A percentile compares a stretch with the other conserved stretches of the same genome.
Conservation (phyloP, 2,888 invertebrate species). For the Rotaria macrura region DNA sequence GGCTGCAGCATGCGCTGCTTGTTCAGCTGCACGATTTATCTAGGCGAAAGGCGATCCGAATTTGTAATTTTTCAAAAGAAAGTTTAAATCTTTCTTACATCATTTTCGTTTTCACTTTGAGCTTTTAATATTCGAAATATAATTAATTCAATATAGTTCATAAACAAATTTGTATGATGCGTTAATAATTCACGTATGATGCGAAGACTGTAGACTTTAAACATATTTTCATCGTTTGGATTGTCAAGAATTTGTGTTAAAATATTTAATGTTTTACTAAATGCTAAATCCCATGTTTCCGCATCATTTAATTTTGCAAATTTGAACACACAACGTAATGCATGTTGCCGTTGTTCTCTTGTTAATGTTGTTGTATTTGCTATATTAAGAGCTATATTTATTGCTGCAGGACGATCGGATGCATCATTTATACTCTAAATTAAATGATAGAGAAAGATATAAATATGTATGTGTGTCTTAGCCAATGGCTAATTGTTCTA, state of each 20-base stretch:
- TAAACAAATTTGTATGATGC: constrained; percentile 66
- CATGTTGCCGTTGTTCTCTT: constrained; percentile 12
- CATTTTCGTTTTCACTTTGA: constrained; percentile 59
- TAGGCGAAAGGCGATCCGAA: background rate
- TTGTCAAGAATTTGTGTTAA: constrained; percentile 10
- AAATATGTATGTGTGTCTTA: no score
- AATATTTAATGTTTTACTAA: constrained; percentile 16
- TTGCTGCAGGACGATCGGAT: background rate
- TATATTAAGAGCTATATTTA: background rate
- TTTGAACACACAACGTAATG: constrained; percentile 9
- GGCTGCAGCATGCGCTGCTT: constrained; percentile 67
- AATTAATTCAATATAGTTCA: constrained; percentile 77
- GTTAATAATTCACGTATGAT: constrained; percentile 63
- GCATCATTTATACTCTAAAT: background rate
- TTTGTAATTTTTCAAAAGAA: no score
- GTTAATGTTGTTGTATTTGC: background rate
- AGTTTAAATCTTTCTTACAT: constrained; percentile 41
- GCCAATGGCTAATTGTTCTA: no score
- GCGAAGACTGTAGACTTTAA: background rate
- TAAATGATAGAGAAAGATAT: background rate
- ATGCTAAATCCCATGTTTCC: constrained; percentile 18
- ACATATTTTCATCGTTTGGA: background rate
- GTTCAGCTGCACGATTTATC: constrained; percentile 54
- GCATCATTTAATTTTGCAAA: background rate
- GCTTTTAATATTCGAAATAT: constrained; percentile 76